Evolutionary conservation across 2,797 vertebrate genomes (phyloP), one percentile per base, ranked within the genome.

Genomic region (Agapornis canus): DNA sequence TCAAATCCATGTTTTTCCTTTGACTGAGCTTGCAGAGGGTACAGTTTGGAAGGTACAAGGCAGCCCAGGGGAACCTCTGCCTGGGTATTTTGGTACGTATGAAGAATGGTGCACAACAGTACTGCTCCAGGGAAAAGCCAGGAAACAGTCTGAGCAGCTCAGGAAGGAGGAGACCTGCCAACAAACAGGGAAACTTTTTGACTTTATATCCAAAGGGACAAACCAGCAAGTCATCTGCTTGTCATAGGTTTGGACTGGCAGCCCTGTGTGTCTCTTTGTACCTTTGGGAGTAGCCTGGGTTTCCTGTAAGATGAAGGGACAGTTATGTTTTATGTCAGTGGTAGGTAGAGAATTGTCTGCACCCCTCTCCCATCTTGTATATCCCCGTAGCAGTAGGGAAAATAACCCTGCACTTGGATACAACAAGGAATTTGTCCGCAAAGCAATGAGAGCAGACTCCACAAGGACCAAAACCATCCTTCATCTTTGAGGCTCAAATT

Each of bases 51-150:
- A 52, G 12, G 31, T 8, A 35, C 22, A 37, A 65, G 39, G 82
- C 54, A 76, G n/a, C 22, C 37, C 52, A 60, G 40, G 11, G 26
- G 43, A 68, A 4, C 6, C 7, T n/a, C 23, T 60, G 39, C 22
- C 5, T 5, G 17, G 18, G 4, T 2, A 1, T 40, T 57, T 40
- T 32, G 63, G 45, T 8, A 5, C 6, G 3, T 31, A 4, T 0
- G 9, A 68, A 76, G 16, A 48, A 32, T 40, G 40, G 6, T 12
- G 49, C 8, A 8, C 23, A 81, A 19, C 13, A 6, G 2, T 52
- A 10, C 6, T 20, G 14, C 11, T 57, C 31, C 73, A 63, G 40
- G 16, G 26, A 23, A 23, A 78, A 26, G 54, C 56, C 16, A 60
- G 19, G 61, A 56, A 61, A 90, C 60, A 25, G 11, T 42, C 52